These are phyloP conservation scores for Hippopotamyrus pictus DNA, from an alignment of 2,797 vertebrate species.

Conservation along the genomic window DNA sequence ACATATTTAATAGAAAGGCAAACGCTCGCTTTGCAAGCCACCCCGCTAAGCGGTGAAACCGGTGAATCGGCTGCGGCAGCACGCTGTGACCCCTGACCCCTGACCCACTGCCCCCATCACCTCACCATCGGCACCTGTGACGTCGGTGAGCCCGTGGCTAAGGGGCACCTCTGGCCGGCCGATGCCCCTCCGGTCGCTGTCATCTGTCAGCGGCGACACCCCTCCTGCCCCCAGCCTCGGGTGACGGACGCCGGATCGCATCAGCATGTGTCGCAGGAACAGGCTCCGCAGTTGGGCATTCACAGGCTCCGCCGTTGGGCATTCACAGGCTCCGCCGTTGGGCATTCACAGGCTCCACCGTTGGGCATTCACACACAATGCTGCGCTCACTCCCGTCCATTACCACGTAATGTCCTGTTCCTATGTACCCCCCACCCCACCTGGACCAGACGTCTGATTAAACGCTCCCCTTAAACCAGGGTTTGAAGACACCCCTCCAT, in stretches of 20 bases:
- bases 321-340: background rate
- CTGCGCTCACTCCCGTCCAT: slow-evolving; percentile 53
- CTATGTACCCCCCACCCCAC: slow-evolving; percentile 57
- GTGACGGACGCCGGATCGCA: background rate
- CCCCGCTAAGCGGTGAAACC: background rate
- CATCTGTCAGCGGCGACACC: background rate
- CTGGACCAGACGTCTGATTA: slow-evolving; percentile 61
- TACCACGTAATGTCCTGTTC: slow-evolving; percentile 55
- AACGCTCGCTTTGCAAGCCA: background rate
- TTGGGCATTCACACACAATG: background rate
- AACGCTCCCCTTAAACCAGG: slow-evolving; percentile 53
- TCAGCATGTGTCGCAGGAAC: background rate
- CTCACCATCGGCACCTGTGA: slow-evolving; percentile 35
- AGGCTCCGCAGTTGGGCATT: background rate
- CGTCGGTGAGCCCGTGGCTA: slow-evolving; percentile 30
- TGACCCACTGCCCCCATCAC: slow-evolving; percentile 27
- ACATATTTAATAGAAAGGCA: background rate
- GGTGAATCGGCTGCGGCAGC: slow-evolving; percentile 20
- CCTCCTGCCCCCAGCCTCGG: background rate
- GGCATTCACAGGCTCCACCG: background rate
- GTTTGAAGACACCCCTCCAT: background rate
- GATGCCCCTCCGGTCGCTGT: background rate
- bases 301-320: no score
- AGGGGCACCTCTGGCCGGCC: slow-evolving; percentile 28
- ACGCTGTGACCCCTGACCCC: slow-evolving; percentile 23